phyloP scores from a whole-genome alignment of 2,113 vertebrate genomes.

The Thomomys bottae region DNA sequence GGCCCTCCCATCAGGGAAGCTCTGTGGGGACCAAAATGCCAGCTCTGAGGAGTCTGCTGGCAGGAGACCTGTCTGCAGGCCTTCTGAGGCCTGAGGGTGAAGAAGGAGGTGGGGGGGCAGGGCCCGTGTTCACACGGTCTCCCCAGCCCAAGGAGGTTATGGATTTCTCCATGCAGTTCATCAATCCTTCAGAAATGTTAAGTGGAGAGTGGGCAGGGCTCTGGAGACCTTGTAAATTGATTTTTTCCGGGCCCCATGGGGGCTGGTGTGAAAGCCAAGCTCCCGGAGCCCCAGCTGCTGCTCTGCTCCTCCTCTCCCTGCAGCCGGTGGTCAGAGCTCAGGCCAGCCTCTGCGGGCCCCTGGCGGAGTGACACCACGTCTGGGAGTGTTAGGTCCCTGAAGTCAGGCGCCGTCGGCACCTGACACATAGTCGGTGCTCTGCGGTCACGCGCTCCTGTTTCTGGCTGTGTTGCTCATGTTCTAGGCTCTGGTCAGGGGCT shows the following conservation, averaged over 20 bases:
- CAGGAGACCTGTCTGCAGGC: rapidly evolving
- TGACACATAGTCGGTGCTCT: rapidly evolving
- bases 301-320: rapidly evolving
- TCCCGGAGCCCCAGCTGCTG: rapidly evolving
- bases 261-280: not conserved
- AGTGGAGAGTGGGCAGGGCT: not conserved
- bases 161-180: not conserved
- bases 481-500: no score
- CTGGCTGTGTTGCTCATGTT: rapidly evolving
- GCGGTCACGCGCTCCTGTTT: rapidly evolving
- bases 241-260: not conserved
- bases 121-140: rapidly evolving
- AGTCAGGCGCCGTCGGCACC: rapidly evolving
- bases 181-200: not conserved
- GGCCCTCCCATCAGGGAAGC: not conserved
- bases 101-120: rapidly evolving
- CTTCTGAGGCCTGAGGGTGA: rapidly evolving
- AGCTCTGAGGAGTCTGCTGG: not conserved
- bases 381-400: not conserved
- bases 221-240: not conserved
- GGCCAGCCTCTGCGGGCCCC: not conserved
- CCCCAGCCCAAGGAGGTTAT: not conserved
- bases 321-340: not conserved
- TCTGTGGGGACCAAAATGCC: rapidly evolving
- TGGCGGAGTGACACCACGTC: not conserved